Evolutionary conservation across 2,888 invertebrate species (phyloP), one percentile per base, ranked within the genome.

Genomic region (Bibio marci): DNA sequence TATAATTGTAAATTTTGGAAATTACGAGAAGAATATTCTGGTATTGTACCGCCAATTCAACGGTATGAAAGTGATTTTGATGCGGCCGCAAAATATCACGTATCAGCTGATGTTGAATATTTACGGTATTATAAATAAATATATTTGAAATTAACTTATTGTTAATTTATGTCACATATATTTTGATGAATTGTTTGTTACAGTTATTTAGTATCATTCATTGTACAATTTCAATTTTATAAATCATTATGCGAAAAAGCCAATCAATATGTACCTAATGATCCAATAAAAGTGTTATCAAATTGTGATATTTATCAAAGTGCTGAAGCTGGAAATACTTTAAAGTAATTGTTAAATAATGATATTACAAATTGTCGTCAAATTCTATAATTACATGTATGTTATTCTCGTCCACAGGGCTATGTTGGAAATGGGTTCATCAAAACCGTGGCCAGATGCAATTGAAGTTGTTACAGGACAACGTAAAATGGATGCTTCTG

Each of bases 271-370:
- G 77, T 76, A 41, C 76, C 79, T 0, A 65, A 66, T 6, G 72
- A 80, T 44, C 51, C 73, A 2, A 55, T 57, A 1, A 74, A 77
- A 56, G 76, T 81, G 11, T 67, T 91, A 18, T 80, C 88, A 41
- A 73, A 80, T 51, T 91, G 90, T 55, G 88, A 90, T 51, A 85
- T 91, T 50, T 85, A 85, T 57, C 69, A 76, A 50, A 86, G 78
- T 47, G 68, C 69, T 12, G 73, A 72, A 37, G 90, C 88, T 39
- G 90, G 90, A 38, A 73, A 78, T 48, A 67, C 73, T 15, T 59
- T 80, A 35, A 64, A 70, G 76, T 76, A 19, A 3, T 18, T 19
- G n/a, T 30, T 10, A 34, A 26, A 27, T 22, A 22, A 32, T 18
- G 8, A 32, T 22, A 26, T 18, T 22, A 22, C 15, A 11, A 18